Evolutionary conservation across 2,888 invertebrate genomes (phyloP), one percentile per base, ranked within the genome.

Genomic region (Chorisops tibialis): DNA sequence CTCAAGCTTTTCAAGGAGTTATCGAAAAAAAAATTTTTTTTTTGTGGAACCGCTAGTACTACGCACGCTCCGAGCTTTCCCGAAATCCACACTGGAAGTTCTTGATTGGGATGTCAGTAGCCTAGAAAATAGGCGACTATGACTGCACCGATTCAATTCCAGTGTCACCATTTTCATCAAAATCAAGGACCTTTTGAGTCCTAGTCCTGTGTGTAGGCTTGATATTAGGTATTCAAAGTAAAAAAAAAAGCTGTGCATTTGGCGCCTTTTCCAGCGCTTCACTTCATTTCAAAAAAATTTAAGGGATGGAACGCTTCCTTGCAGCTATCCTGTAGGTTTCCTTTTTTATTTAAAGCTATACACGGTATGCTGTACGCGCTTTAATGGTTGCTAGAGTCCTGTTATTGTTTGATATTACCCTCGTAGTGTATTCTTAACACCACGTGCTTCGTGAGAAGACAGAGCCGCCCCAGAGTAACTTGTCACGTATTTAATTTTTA

Each of bases 401-500:
- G 30, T 30, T 30, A 30, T 30, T 30, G 30, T 30, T 30, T 30
- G 9, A 30, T 30, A 30, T 5, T 30, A 30, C 9, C 30, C 30
- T 2, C 30, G 2, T 7, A 9, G 7, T 5, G 45, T 16, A 16
- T 45, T 18, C 45, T 30, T 30, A 30, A 30, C 30, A 30, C 30
- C 30, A 30, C 30, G 30, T 30, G 30, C 30, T 30, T 30, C 2
- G 9, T 30, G 30, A 9, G 9, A 30, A 30, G 30, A 30, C 30
- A 30, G 9, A 30, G 30, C 30, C 7, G 7, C 2, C 30, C 30
- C 22, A 50, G 7, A 30, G 49, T 48, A 50, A 50, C 35, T 50
- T 50, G 49, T 50, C 49, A 50, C 49, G 49, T 50, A 50, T 50
- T 50, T 50, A 50, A 48, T 50, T 50, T 50, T 50, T 50, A 50